Percentiles rank a stretch among this genome's conserved stretches.
Conservation (phyloP, 2,888 invertebrate genomes). For the Argyresthia albistria region DNA sequence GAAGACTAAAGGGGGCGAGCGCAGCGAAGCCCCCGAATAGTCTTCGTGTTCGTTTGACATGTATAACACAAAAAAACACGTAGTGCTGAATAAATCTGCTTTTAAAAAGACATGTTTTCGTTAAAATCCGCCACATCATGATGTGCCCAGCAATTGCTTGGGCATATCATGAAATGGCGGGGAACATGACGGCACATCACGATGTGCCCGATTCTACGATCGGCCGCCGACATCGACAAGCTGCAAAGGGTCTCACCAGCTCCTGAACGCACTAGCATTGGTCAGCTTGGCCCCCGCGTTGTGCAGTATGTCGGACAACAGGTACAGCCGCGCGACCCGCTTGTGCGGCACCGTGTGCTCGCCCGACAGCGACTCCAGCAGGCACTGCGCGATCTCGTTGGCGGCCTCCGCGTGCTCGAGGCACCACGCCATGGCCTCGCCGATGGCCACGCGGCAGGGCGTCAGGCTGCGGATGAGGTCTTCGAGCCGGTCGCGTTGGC, state of each 20-base stretch:
- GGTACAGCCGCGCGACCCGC: constrained; percentile 93
- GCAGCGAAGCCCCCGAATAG: no score
- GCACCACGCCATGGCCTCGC: constrained; percentile 98
- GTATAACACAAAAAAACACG: no score
- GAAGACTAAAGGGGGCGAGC: no score
- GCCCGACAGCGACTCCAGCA: constrained; percentile 82
- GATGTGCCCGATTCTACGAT: no score
- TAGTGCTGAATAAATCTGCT: no score
- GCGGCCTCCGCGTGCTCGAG: constrained; percentile 23
- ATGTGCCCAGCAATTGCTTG: no score
- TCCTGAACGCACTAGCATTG: constrained; percentile 94
- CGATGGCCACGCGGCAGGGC: constrained; percentile 86
- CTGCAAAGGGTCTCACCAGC: constrained; percentile 75
- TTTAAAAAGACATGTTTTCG: no score
- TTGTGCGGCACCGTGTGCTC: constrained; percentile 73
- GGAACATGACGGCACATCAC: no score
- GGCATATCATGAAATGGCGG: no score
- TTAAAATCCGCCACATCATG: no score
- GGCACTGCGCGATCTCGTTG: constrained; percentile 87
- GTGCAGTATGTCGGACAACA: constrained; percentile 96
- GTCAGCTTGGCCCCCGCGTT: constrained; percentile 97
- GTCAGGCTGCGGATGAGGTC: constrained; percentile 89
- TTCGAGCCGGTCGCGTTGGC: constrained; percentile 94
- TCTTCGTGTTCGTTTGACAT: no score
- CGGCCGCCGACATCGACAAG: not conserved